A percentile compares a stretch with the other conserved stretches of the same genome.
Conservation (phyloP, 2,888 invertebrate genomes). For the Lithosia quadra region DNA sequence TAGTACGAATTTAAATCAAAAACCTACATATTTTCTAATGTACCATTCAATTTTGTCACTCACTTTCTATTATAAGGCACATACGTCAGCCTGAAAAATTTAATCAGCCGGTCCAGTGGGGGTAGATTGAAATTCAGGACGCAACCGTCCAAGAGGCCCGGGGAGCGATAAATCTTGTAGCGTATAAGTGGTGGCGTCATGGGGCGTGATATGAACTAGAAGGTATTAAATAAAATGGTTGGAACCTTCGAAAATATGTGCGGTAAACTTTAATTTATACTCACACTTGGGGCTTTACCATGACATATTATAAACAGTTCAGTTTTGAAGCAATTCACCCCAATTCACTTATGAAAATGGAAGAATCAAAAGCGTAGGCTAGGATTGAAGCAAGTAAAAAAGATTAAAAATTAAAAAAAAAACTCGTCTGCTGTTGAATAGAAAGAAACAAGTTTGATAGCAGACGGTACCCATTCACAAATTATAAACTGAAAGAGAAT, state of each 20-base stretch:
- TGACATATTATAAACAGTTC: too few relatives aligned
- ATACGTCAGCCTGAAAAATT: conserved; percentile 64
- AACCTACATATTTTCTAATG: conserved; percentile 25
- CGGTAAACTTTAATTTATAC: background rate
- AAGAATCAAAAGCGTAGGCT: too few relatives aligned
- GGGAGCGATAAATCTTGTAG: conserved; percentile 47
- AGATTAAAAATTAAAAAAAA: too few relatives aligned
- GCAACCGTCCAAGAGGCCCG: conserved; percentile 49
- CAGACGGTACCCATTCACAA: too few relatives aligned
- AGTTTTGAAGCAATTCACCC: too few relatives aligned
- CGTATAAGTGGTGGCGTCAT: conserved; percentile 45
- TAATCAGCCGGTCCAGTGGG: conserved; percentile 60
- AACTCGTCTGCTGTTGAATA: too few relatives aligned
- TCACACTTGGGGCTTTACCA: background rate
- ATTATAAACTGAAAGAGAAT: too few relatives aligned
- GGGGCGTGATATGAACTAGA: conserved; percentile 48
- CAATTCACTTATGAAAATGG: too few relatives aligned
- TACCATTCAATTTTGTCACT: conserved; percentile 39
- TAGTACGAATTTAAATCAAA: background rate
- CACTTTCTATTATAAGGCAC: conserved; percentile 28
- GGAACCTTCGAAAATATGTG: conserved; percentile 4
- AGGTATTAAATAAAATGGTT: conserved; percentile 25
- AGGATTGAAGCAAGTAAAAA: too few relatives aligned
- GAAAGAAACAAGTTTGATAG: too few relatives aligned
- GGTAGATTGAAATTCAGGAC: conserved; percentile 65